Percentiles rank a stretch among this genome's conserved stretches.
These are phyloP conservation scores for Nephila pilipes DNA, from an alignment of 1,140 invertebrate species.

Conservation along the genomic window DNA sequence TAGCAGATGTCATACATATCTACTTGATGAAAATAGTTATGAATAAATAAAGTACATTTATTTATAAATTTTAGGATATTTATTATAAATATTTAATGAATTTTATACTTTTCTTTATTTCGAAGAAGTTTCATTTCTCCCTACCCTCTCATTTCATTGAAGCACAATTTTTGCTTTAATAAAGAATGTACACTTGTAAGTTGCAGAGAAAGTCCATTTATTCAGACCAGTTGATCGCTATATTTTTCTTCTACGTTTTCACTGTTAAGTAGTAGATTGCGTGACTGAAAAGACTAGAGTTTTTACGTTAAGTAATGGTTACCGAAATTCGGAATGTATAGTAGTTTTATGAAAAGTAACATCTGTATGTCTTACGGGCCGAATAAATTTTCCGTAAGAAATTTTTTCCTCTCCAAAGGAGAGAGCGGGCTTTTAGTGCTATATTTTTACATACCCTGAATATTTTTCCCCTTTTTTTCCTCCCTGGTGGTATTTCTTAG, in stretches of 20 bases:
- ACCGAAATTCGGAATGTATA: neutral
- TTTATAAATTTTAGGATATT: too few species aligned
- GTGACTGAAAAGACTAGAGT: neutral
- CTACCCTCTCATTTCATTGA: too few species aligned
- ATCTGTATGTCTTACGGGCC: neutral
- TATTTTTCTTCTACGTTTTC: neutral
- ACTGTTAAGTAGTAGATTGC: neutral
- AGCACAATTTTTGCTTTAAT: too few species aligned
- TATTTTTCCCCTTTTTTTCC: neutral
- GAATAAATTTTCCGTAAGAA: neutral
- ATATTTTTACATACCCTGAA: neutral
- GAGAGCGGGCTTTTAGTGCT: neutral
- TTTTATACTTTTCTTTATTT: neutral
- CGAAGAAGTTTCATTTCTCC: neutral
- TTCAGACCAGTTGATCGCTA: neutral
- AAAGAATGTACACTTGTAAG: too few species aligned
- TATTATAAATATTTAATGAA: too few species aligned
- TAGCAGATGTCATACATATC: too few species aligned
- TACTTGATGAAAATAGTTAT: too few species aligned
- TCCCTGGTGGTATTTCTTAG: neutral
- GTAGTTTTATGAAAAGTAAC: constrained; percentile 13
- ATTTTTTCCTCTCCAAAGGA: neutral
- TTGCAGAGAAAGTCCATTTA: neutral
- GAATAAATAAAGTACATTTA: too few species aligned
- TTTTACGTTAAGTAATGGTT: constrained; percentile 16